Percentiles rank a stretch among this genome's conserved stretches.
phyloP scores from a whole-genome alignment of 2,888 invertebrate genomes.

The Acrobeloides nanus region DNA sequence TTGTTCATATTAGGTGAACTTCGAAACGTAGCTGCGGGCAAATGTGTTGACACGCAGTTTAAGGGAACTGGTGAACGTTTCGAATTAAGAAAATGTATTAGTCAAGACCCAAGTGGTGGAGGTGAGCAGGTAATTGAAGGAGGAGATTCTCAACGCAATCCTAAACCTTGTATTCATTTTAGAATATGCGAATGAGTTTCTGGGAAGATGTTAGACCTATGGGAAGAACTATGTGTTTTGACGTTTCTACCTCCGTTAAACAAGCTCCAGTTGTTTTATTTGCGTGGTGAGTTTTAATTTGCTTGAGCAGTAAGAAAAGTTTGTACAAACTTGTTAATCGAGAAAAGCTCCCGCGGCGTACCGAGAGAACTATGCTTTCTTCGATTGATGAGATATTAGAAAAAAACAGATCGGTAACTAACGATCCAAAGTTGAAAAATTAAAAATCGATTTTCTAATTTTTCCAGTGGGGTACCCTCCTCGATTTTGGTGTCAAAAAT shows the following conservation, averaged over 20 bases:
- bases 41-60: constrained; percentile 55
- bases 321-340: no score
- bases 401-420: no score
- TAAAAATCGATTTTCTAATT: no score
- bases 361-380: no score
- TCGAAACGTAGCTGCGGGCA: constrained; percentile 51
- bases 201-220: constrained; percentile 68
- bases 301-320: no score
- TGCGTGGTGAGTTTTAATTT: constrained; percentile 64
- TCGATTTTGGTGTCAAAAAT: no score
- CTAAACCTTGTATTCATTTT: no score
- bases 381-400: no score
- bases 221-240: constrained; percentile 73
- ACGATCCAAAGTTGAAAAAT: no score
- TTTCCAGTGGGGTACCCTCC: no score
- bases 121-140: constrained; percentile 43
- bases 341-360: no score
- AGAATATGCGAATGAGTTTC: constrained; percentile 28
- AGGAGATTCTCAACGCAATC: no score
- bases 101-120: constrained; percentile 36
- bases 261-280: constrained; percentile 73
- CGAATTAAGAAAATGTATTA: constrained; percentile 39
- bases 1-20: constrained; percentile 35
- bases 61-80: constrained; percentile 44
- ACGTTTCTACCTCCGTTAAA: constrained; percentile 66